Evolutionary conservation across 2,888 invertebrate species (phyloP).

Genomic region (Drosophila subquinaria): DNA sequence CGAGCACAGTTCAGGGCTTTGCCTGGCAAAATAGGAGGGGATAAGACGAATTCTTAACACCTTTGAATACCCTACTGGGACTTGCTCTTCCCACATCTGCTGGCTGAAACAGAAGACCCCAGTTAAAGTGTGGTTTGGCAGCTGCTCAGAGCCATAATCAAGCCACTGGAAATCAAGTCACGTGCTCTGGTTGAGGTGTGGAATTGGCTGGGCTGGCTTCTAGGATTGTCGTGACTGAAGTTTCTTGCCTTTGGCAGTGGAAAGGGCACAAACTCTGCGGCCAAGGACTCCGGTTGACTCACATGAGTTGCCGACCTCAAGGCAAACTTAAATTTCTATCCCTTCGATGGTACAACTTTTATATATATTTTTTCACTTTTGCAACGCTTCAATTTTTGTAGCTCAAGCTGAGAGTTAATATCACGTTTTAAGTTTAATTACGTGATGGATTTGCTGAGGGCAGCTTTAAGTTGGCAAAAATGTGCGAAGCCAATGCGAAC

Average conservation of each 20-base stretch:
- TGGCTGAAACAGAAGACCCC: conserved; percentile 16
- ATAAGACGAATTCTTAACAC: conserved; percentile 43
- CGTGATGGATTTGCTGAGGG: conserved; percentile 64
- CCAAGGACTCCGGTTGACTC: conserved; percentile 20
- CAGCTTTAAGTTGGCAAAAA: conserved; percentile 44
- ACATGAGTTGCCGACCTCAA: conserved; percentile 47
- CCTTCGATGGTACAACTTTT: conserved; percentile 24
- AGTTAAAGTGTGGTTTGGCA: conserved; percentile 29
- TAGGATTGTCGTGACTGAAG: conserved; percentile 46
- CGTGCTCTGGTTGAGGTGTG: conserved; percentile 67
- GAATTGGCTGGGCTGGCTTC: conserved; percentile 55
- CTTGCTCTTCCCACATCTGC: neutral
- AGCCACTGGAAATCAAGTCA: conserved; percentile 74
- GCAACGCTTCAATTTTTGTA: conserved; percentile 42
- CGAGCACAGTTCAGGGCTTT: conserved; percentile 20
- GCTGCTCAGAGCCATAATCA: conserved; percentile 61
- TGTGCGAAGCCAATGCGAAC: conserved; percentile 1
- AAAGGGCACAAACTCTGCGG: neutral
- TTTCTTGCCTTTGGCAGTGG: conserved; percentile 15
- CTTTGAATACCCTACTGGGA: conserved; percentile 30
- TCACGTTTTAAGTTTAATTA: conserved; percentile 72
- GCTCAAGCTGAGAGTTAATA: conserved; percentile 65
- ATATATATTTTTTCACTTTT: conserved; percentile 11
- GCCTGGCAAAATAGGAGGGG: neutral
- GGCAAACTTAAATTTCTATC: conserved; percentile 59